Evolutionary conservation across 2,888 invertebrate species (phyloP), one percentile per base, ranked within the genome.

Genomic region (Ophioninae sp.): DNA sequence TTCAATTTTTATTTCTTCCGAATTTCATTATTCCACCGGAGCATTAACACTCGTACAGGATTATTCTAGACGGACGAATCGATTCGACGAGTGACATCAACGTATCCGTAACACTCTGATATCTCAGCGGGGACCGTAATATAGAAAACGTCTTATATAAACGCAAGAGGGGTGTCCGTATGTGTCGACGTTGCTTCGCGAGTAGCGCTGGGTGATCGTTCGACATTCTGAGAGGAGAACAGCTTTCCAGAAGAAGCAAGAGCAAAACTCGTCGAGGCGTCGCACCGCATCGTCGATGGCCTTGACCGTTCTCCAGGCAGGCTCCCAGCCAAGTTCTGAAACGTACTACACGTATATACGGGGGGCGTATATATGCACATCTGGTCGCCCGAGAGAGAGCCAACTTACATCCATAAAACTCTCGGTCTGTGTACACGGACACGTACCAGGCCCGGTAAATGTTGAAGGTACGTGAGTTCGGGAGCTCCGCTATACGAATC

Each of bases 241-340:
- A 74, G 78, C 78, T 75, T 79, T 74, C 70, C 70, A 78, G 78
- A 17, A 57, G 81, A 81, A 75, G 78, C 81, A 78, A 84, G 70
- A 81, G 81, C 81, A 81, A 79, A 78, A 75, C 81, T 67, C 81
- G 81, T 79, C 79, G 70, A 72, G 77, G 78, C 80, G 81, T 82
- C 85, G 79, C 81, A 64, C 82, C 82, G 85, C 87, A 82, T 83
- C 82, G 81, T 65, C 86, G 73, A 68, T 89, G 89, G 88, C 89
- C 89, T 89, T 89, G 89, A 89, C 89, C 89, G 89, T 87, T 89
- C 89, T 88, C 86, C 85, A 85, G 79, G 75, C 80, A 67, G 73
- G 69, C 84, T 83, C 75, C 67, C 68, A 69, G 75, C 70, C 62
- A 70, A 61, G 61, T 50, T 17, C 44, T 20, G 69, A 61, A 59